Percentiles rank a stretch among this genome's conserved stretches.
Evolutionary conservation across 1,140 invertebrate species (phyloP).

Genomic region (Hycleus phaleratus): DNA sequence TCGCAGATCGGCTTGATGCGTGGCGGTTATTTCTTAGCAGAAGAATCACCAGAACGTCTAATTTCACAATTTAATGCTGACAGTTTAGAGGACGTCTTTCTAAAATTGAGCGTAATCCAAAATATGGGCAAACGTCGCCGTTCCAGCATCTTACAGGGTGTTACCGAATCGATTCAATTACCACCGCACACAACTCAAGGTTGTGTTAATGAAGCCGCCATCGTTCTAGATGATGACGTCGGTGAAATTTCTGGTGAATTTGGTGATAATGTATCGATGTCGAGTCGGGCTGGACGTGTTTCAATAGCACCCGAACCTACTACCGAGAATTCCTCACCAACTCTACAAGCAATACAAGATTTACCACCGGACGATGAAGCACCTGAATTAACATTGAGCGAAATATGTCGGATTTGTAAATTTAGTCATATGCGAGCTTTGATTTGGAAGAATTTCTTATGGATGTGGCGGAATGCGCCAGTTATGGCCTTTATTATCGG

Average conservation of each 20-base stretch:
- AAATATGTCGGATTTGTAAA: constrained; percentile 59
- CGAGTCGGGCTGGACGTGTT: constrained; percentile 50
- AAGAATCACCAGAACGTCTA: constrained; percentile 76
- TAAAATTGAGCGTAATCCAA: constrained; percentile 79
- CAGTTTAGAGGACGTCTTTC: constrained; percentile 85
- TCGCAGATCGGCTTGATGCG: constrained; percentile 86
- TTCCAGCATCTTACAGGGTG: constrained; percentile 66
- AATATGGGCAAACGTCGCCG: constrained; percentile 69
- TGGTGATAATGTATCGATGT: constrained; percentile 72
- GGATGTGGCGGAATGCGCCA: constrained; percentile 86
- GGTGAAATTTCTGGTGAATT: constrained; percentile 78
- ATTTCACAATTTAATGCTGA: constrained; percentile 69
- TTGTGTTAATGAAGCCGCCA: constrained; percentile 45
- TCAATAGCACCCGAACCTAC: constrained; percentile 30
- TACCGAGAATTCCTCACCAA: constrained; percentile 31
- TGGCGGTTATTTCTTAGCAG: constrained; percentile 81
- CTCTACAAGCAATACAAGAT: constrained; percentile 27
- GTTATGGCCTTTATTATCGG: constrained; percentile 89
- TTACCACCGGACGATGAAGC: constrained; percentile 54
- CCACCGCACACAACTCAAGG: constrained; percentile 33
- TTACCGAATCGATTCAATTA: constrained; percentile 57
- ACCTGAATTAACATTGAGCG: constrained; percentile 40
- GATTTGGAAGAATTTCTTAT: constrained; percentile 85
- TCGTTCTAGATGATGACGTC: constrained; percentile 52
- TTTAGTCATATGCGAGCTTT: constrained; percentile 70